Percentiles rank a stretch among this genome's conserved stretches.
phyloP scores from a whole-genome alignment of 53 echinoderm and acorn worm species.

The Zoroaster sp. region DNA sequence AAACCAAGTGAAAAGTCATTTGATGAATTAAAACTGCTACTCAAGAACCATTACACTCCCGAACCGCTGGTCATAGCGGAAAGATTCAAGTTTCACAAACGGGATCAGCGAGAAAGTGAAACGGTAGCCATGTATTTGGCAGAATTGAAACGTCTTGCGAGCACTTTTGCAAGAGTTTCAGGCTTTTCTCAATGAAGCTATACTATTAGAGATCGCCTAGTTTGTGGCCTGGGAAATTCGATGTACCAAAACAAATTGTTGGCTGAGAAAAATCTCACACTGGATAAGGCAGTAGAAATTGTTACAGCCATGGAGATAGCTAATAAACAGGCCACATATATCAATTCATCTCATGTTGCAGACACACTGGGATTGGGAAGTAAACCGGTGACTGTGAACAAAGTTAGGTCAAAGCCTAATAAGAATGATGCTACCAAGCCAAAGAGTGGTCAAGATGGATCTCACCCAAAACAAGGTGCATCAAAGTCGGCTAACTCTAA shows the following conservation, averaged over 20 bases:
- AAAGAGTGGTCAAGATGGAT: too few relatives aligned
- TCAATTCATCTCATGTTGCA: too few relatives aligned
- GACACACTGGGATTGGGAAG: too few relatives aligned
- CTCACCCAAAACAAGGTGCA: neutral
- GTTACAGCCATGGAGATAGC: slow-evolving; percentile 57
- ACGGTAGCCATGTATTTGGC: slow-evolving; percentile 52
- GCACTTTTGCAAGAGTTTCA: slow-evolving; percentile 60
- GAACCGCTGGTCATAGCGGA: slow-evolving; percentile 66
- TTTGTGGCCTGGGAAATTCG: slow-evolving; percentile 46
- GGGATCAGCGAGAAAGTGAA: slow-evolving; percentile 57
- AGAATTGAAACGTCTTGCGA: slow-evolving; percentile 58
- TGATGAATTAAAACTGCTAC: slow-evolving; percentile 26
- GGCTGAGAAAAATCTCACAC: slow-evolving; percentile 52
- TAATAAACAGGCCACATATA: neutral
- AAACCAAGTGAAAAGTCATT: slow-evolving; percentile 37
- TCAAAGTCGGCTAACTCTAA: neutral
- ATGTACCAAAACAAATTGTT: slow-evolving; percentile 46
- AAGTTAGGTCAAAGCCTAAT: too few relatives aligned
- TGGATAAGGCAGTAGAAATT: slow-evolving; percentile 31
- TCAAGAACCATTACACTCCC: slow-evolving; percentile 40
- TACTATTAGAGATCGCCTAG: slow-evolving; percentile 56
- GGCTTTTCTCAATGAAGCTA: slow-evolving; percentile 52
- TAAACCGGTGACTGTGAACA: too few relatives aligned
- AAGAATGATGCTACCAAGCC: neutral
- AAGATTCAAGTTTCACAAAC: slow-evolving; percentile 64